Evolutionary conservation across 2,113 vertebrate species (phyloP), one percentile per base, ranked within the genome.

Genomic region (Microcebus murinus): DNA sequence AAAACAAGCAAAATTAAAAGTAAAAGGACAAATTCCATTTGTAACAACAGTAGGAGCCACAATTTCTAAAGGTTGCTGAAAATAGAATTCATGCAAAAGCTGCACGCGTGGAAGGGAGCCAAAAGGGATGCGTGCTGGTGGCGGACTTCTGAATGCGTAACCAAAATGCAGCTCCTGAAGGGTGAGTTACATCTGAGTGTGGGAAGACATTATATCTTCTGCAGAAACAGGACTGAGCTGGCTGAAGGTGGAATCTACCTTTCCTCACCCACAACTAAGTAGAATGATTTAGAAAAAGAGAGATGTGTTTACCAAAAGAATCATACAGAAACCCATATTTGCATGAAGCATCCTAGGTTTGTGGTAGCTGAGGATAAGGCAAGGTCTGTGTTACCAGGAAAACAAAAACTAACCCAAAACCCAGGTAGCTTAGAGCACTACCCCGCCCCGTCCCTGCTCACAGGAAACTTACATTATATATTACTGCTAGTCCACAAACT

Each of bases 1-100:
- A 57, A 83, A 61, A 86, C 1, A 79, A 87, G 21, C 59, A 83
- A 52, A 83, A 52, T 79, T 68, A 68, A 92, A 92, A 87, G 94
- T 7, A 31, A 95, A 88, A 42, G 27, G 11, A 65, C 25, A 80
- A 42, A 68, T 82, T 70, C 9, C n/a, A 87, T 74, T 90, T 95
- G 90, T 80, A 76, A 57, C 52, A 57, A 68, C 45, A 50, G 14
- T 18, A 80, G 80, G 34, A 61, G 25, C 48, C 52, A 29, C 73
- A 63, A 45, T 77, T 65, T 94, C 68, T 82, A 34, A 84, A 80
- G 13, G 9, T 73, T 29, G 1, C 4, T 42, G 36, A 29, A 65
- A 55, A 11, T 8, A 6, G 31, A 80, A 34, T 61, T 80, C 34
- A 68, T 21, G 25, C 13, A 95, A 91, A 80, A 83, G n/a, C 12